Conservation (phyloP, 1,140 invertebrate genomes). For the Apis cerana region DNA sequence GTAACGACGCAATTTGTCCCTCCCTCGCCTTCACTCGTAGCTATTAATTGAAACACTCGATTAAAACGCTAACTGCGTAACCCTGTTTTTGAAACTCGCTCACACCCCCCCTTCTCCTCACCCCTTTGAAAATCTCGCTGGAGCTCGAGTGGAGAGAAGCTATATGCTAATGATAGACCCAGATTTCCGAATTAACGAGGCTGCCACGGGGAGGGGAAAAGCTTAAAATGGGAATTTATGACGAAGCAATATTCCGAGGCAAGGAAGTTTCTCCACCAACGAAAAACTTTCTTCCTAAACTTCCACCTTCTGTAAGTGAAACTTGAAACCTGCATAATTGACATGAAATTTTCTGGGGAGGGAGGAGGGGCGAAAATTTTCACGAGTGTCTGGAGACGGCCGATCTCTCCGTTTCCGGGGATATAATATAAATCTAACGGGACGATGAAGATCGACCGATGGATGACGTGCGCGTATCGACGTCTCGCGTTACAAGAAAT, state of each 20-base stretch:
- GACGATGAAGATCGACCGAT: too few species aligned
- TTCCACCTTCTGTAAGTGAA: slow-evolving; percentile 35
- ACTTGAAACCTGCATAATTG: slow-evolving; percentile 50
- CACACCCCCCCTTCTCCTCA: not conserved
- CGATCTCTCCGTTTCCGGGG: too few species aligned
- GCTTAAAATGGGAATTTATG: slow-evolving; percentile 51
- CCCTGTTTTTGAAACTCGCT: slow-evolving; percentile 31
- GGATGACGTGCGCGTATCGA: not conserved
- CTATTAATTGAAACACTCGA: slow-evolving; percentile 18
- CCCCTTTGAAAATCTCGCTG: slow-evolving; percentile 10
- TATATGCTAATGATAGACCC: slow-evolving; percentile 53
- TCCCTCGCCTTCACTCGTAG: too few species aligned
- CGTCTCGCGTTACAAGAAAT: not conserved
- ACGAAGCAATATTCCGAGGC: slow-evolving; percentile 53
- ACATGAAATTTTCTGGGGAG: slow-evolving; percentile 28
- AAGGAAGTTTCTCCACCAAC: slow-evolving; percentile 36
- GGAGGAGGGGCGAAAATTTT: not conserved
- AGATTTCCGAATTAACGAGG: slow-evolving; percentile 57
- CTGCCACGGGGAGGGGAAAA: slow-evolving; percentile 2
- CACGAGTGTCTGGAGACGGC: too few species aligned
- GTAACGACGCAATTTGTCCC: slow-evolving; percentile 15
- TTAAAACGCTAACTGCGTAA: slow-evolving; percentile 34
- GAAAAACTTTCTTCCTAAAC: slow-evolving; percentile 50
- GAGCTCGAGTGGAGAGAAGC: not conserved
- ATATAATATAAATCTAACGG: too few species aligned